A percentile compares a stretch with the other conserved stretches of the same genome.
Conservation (phyloP, 2,797 vertebrate species). For the Carduelis carduelis region DNA sequence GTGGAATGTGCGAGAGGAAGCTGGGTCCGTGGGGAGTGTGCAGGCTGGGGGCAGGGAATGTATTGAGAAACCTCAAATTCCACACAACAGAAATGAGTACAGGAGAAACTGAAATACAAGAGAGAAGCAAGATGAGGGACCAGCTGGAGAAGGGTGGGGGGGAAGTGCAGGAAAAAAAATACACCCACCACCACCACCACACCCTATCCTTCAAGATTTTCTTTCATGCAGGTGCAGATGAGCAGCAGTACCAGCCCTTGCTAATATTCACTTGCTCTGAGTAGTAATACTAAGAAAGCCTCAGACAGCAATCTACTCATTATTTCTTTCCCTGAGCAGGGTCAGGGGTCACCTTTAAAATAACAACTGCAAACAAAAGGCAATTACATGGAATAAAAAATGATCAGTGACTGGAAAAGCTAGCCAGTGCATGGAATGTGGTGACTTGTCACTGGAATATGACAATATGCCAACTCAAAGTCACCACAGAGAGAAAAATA, state of each 20-base stretch:
- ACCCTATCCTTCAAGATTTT: conserved; percentile 10
- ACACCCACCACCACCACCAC: conserved; percentile 43
- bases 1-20: conserved; percentile 76
- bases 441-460: background rate
- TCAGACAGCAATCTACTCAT: background rate
- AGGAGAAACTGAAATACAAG: conserved; percentile 58
- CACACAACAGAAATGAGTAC: conserved; percentile 39
- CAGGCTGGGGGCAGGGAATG: conserved; percentile 42
- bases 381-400: conserved; percentile 35
- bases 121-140: conserved; percentile 30
- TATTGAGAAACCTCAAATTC: conserved; percentile 64
- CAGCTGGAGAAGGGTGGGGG: conserved; percentile 16
- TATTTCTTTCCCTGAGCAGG: conserved; percentile 12
- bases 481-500: conserved; percentile 3
- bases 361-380: conserved; percentile 18
- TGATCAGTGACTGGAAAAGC: background rate
- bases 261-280: conserved; percentile 12
- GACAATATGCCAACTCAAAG: conserved; percentile 8
- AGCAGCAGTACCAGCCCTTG: conserved; percentile 7
- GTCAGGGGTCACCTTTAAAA: conserved; percentile 44
- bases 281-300: background rate
- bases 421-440: background rate
- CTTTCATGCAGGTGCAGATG: conserved; percentile 41
- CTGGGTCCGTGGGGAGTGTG: conserved; percentile 39
- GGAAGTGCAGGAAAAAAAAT: conserved; percentile 7